Percentiles rank a stretch among this genome's conserved stretches.
Evolutionary conservation across 2,888 invertebrate species (phyloP).

Genomic region (Heteromyza rotundicornis): DNA sequence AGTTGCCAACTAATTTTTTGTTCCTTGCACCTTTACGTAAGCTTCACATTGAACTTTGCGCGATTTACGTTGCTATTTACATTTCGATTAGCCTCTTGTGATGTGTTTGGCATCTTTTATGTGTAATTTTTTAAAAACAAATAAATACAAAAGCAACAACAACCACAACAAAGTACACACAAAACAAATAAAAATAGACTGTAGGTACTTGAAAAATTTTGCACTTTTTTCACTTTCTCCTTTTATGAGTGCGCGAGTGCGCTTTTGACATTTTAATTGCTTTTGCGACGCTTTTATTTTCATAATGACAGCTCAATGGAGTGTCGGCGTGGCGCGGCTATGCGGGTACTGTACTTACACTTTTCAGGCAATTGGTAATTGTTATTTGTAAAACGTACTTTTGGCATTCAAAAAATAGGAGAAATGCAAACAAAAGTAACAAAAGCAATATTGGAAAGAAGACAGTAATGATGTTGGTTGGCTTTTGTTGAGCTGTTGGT

Average conservation of each 20-base stretch:
- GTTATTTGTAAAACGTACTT: background rate
- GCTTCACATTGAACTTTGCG: conserved; percentile 40
- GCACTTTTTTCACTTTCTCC: conserved; percentile 50
- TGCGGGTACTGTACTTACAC: background rate
- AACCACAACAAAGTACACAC: conserved; percentile 24
- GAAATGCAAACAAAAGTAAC: too few relatives aligned
- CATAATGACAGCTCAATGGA: conserved; percentile 8
- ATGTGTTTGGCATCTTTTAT: conserved; percentile 2
- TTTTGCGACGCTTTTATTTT: conserved; percentile 47
- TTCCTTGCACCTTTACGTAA: too few relatives aligned
- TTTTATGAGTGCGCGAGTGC: conserved; percentile 42
- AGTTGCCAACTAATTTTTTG: too few relatives aligned
- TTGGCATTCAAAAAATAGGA: background rate
- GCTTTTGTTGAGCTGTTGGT: too few relatives aligned
- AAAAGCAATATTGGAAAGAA: too few relatives aligned
- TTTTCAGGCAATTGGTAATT: background rate
- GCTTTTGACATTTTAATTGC: conserved; percentile 54
- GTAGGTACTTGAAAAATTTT: conserved; percentile 29
- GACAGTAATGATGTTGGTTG: too few relatives aligned
- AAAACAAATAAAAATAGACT: conserved; percentile 15
- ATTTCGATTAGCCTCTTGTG: background rate
- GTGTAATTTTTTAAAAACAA: conserved; percentile 15
- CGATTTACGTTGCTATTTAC: background rate
- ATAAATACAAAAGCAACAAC: background rate
- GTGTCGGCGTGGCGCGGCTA: background rate